Evolutionary conservation across 1,140 invertebrate genomes (phyloP).

Genomic region (Teleogryllus occipitalis): DNA sequence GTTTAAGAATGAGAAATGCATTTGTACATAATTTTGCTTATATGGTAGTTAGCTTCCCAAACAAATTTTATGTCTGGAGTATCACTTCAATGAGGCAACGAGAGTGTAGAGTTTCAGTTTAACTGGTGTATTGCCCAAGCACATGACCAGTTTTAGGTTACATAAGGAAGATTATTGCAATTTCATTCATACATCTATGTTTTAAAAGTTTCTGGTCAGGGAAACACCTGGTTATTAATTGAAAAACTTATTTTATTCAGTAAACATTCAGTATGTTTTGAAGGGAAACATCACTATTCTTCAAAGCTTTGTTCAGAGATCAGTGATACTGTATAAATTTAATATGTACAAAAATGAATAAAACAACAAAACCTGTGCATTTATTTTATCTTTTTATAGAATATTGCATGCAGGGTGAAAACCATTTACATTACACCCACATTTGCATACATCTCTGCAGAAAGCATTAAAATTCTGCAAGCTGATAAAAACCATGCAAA

Average conservation of each 20-base stretch:
- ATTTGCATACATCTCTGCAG: neutral
- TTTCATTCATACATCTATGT: too few species aligned
- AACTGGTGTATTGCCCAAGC: too few species aligned
- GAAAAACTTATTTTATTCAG: conserved; percentile 6
- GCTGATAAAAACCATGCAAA: neutral
- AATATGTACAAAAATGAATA: neutral
- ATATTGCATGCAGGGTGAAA: neutral
- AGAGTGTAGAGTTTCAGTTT: too few species aligned
- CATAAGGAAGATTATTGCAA: too few species aligned
- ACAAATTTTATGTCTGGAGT: too few species aligned
- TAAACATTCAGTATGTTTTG: neutral
- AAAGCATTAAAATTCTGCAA: neutral
- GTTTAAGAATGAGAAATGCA: neutral
- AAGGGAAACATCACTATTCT: neutral
- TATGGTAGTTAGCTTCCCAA: too few species aligned
- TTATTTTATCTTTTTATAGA: neutral
- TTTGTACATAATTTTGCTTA: too few species aligned
- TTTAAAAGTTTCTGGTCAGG: neutral
- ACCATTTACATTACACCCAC: neutral
- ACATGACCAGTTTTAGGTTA: too few species aligned
- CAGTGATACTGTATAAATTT: neutral
- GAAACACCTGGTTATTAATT: neutral
- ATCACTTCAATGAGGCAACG: too few species aligned
- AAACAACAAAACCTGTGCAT: conserved; percentile 1
- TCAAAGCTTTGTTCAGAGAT: neutral